Percentiles rank a stretch among this genome's conserved stretches.
These are phyloP conservation scores for Gymnothorax javanicus DNA, from an alignment of 2,797 vertebrate species.

Conservation along the genomic window DNA sequence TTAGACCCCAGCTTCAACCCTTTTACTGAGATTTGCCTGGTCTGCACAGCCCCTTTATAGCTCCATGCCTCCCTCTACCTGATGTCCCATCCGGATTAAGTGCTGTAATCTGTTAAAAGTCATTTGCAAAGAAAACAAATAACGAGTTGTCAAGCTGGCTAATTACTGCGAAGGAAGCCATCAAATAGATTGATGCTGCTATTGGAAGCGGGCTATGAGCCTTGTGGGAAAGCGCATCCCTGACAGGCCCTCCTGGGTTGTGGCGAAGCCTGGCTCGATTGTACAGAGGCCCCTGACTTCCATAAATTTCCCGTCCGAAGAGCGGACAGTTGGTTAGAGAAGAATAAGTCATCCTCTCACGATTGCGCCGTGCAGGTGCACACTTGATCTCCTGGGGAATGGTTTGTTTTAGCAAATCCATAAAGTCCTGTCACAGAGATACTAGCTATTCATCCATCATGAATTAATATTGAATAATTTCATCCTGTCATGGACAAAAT, in stretches of 20 bases:
- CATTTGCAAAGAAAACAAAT: slow-evolving; percentile 18
- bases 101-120: slow-evolving; percentile 9
- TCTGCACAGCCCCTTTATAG: too few species aligned
- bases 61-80: not conserved
- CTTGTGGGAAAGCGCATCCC: not conserved
- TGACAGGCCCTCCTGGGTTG: not conserved
- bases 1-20: not conserved
- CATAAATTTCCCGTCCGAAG: not conserved
- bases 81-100: not conserved
- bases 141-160: not conserved
- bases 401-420: not conserved
- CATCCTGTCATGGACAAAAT: not conserved
- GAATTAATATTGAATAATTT: not conserved
- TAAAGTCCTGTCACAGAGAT: not conserved
- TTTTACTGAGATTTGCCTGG: not conserved
- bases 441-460: not conserved
- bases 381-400: not conserved
- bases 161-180: slow-evolving; percentile 8
- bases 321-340: not conserved
- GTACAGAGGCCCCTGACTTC: not conserved
- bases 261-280: not conserved
- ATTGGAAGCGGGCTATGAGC: not conserved
- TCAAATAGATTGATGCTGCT: slow-evolving; percentile 9
- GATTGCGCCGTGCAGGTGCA: not conserved
- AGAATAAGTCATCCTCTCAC: not conserved